Evolutionary conservation across 2,113 vertebrate genomes (phyloP).

Genomic region (Calidris pugnax): DNA sequence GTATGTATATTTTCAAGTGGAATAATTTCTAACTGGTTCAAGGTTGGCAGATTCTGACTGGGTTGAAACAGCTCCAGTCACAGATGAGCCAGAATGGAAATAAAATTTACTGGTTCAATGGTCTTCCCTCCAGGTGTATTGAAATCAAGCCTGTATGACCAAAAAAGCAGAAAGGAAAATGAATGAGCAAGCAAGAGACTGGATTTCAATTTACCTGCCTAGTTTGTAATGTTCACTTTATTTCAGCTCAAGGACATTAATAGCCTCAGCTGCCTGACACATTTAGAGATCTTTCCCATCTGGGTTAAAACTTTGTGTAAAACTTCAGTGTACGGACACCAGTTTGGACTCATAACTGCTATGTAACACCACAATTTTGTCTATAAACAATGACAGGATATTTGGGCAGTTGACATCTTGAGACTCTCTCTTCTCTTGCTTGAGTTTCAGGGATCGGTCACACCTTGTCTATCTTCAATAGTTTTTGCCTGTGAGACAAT

Average conservation of each 20-base stretch:
- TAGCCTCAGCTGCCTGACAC: background rate
- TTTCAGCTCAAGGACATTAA: background rate
- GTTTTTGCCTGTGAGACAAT: rapidly evolving
- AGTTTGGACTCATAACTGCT: background rate
- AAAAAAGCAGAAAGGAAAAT: background rate
- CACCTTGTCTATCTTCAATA: background rate
- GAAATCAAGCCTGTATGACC: background rate
- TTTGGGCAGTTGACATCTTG: background rate
- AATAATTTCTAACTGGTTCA: background rate
- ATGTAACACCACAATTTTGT: background rate
- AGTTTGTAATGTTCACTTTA: background rate
- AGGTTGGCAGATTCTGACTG: background rate
- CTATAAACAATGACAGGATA: background rate
- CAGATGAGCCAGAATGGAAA: background rate
- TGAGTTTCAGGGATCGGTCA: background rate
- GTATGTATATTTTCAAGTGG: background rate
- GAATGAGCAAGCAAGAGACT: background rate
- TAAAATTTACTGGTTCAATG: background rate
- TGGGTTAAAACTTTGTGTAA: background rate
- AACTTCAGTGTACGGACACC: background rate
- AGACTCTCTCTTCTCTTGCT: background rate
- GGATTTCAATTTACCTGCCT: background rate
- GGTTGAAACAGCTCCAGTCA: background rate
- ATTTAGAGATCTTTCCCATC: background rate
- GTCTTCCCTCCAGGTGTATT: background rate